A percentile compares a stretch with the other conserved stretches of the same genome.
Conservation (phyloP, 1,140 invertebrate genomes). For the Drosophila busckii region DNA sequence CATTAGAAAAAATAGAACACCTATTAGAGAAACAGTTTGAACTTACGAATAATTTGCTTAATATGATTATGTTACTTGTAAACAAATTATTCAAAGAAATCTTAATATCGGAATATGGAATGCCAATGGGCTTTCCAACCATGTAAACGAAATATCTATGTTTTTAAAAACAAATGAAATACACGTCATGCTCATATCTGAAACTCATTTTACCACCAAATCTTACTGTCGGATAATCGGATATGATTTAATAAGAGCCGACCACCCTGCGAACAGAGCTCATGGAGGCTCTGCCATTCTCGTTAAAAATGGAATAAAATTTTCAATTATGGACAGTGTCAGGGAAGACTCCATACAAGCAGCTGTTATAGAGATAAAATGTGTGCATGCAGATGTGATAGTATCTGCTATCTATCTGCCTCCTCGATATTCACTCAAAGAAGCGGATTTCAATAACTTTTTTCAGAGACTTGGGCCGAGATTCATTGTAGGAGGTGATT, state of each 20-base stretch:
- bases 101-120: slow-evolving; percentile 23
- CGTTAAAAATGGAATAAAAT: too few relatives aligned
- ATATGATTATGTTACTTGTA: slow-evolving; percentile 26
- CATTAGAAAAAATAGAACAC: slow-evolving; percentile 18
- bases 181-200: slow-evolving; percentile 33
- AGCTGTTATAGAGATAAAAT: too few relatives aligned
- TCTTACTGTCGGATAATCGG: slow-evolving; percentile 27
- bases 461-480: slow-evolving; percentile 60
- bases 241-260: slow-evolving; percentile 7
- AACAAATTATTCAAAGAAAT: slow-evolving; percentile 25
- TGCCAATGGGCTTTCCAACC: slow-evolving; percentile 19
- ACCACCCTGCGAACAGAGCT: slow-evolving; percentile 17
- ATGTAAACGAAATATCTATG: slow-evolving; percentile 25
- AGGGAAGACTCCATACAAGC: too few relatives aligned
- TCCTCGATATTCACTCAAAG: too few relatives aligned
- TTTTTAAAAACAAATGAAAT: slow-evolving; percentile 16
- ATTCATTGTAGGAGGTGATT: slow-evolving; percentile 76
- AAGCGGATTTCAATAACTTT: too few relatives aligned
- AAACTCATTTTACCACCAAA: slow-evolving; percentile 72
- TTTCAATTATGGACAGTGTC: too few relatives aligned
- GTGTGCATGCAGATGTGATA: too few relatives aligned
- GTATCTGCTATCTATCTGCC: too few relatives aligned
- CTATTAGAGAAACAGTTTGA: slow-evolving; percentile 13
- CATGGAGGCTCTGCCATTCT: too few relatives aligned
- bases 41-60: slow-evolving; percentile 22